Conservation (phyloP, 2,888 invertebrate species). For the Parasteatoda lunata region DNA sequence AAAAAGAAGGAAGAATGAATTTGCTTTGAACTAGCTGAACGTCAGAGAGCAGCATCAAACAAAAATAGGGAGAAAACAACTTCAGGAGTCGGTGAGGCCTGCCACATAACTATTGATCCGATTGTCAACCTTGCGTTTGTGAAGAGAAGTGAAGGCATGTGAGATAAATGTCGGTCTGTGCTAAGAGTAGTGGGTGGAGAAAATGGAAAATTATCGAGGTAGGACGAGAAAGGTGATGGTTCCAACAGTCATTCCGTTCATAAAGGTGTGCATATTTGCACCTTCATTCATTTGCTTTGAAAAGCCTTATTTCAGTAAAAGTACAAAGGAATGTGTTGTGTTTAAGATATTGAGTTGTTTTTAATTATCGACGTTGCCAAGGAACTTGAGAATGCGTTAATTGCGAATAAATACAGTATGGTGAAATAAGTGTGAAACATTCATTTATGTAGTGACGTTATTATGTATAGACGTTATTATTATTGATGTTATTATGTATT, state of each 20-base stretch:
- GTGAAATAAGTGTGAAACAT: no score
- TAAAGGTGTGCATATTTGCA: conserved; percentile 12
- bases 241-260: conserved; percentile 22
- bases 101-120: conserved; percentile 43
- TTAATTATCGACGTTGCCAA: no score
- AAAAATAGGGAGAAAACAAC: conserved; percentile 25
- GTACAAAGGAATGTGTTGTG: background rate
- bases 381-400: no score
- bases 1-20: background rate
- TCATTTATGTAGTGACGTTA: no score
- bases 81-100: conserved; percentile 28
- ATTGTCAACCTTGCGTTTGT: conserved; percentile 18
- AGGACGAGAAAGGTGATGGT: conserved; percentile 8
- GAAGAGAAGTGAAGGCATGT: conserved; percentile 19
- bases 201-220: conserved; percentile 30
- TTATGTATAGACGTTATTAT: no score
- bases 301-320: background rate
- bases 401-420: no score
- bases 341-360: no score
- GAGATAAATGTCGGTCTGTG: conserved; percentile 29
- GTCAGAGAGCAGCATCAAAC: background rate
- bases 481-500: no score
- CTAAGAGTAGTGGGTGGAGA: conserved; percentile 6
- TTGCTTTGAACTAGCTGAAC: background rate
- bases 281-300: background rate